A percentile compares a stretch with the other conserved stretches of the same genome.
Evolutionary conservation across 2,797 vertebrate genomes (phyloP).

Genomic region (Hyperoplus immaculatus): DNA sequence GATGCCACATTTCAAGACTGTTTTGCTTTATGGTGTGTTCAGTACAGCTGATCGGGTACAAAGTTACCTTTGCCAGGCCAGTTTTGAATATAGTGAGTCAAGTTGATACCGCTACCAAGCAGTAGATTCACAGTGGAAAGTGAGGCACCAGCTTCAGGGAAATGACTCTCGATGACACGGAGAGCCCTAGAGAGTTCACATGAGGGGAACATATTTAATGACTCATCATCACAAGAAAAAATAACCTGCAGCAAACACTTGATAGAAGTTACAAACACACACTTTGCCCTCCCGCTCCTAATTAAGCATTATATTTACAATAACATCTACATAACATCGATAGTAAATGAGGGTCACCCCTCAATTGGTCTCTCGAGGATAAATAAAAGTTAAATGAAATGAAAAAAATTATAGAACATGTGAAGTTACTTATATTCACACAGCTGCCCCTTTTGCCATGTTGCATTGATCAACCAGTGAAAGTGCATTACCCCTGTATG

Average conservation of each 20-base stretch:
- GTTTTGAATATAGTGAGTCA: constrained; percentile 74
- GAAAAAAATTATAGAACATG: no score
- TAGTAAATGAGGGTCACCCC: no score
- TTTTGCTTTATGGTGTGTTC: background rate
- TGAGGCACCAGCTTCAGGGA: constrained; percentile 56
- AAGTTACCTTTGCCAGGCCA: constrained; percentile 83
- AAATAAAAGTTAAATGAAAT: no score
- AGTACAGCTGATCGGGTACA: background rate
- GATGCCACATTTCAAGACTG: background rate
- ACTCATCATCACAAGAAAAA: background rate
- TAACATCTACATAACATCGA: no score
- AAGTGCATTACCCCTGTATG: constrained; percentile 73
- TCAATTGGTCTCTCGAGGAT: no score
- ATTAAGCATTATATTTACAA: background rate
- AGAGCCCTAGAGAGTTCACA: constrained; percentile 62
- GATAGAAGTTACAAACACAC: background rate
- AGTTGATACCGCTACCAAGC: constrained; percentile 61
- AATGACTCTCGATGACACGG: constrained; percentile 57
- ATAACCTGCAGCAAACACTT: background rate
- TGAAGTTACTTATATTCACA: no score
- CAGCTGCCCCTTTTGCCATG: background rate
- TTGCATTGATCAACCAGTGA: background rate
- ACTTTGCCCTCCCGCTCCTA: background rate
- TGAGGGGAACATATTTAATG: constrained; percentile 6
- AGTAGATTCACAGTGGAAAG: constrained; percentile 53